These are phyloP conservation scores for Cynopterus brachyotis DNA, from an alignment of 2,113 vertebrate genomes.

Conservation along the genomic window DNA sequence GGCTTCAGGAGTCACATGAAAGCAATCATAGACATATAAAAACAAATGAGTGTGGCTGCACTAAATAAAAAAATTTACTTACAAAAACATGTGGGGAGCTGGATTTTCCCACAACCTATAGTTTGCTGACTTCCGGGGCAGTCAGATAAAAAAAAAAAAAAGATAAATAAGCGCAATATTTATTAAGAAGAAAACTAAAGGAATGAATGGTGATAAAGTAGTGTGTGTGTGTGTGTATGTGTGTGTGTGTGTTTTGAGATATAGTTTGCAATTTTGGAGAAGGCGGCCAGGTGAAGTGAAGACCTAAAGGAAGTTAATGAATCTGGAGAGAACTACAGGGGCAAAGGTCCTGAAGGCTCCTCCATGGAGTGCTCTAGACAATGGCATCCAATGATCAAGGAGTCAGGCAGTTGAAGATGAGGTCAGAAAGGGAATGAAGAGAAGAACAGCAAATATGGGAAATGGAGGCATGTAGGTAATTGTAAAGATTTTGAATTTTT, in stretches of 20 bases:
- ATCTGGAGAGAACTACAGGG: background rate
- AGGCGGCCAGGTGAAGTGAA: background rate
- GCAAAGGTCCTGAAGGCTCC: background rate
- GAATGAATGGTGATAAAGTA: background rate
- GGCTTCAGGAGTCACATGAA: background rate
- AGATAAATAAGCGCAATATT: background rate
- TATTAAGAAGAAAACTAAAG: background rate
- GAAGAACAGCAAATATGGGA: background rate
- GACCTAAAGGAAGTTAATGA: background rate
- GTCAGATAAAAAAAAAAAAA: background rate
- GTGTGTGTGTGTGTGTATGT: background rate
- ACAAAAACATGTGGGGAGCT: background rate
- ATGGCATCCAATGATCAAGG: background rate
- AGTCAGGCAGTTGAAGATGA: background rate
- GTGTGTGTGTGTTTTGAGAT: background rate
- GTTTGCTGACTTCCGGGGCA: background rate
- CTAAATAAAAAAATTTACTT: background rate
- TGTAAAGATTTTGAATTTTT: background rate
- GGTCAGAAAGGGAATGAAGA: background rate
- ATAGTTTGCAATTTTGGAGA: background rate
- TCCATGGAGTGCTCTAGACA: background rate
- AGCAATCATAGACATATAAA: background rate
- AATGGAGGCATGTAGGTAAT: fast-evolving
- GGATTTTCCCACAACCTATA: background rate
- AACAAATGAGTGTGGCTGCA: background rate